Base-by-base conservation (phyloP, 1,140 invertebrate species). In the Pogonomyrmex barbatus region DNA sequence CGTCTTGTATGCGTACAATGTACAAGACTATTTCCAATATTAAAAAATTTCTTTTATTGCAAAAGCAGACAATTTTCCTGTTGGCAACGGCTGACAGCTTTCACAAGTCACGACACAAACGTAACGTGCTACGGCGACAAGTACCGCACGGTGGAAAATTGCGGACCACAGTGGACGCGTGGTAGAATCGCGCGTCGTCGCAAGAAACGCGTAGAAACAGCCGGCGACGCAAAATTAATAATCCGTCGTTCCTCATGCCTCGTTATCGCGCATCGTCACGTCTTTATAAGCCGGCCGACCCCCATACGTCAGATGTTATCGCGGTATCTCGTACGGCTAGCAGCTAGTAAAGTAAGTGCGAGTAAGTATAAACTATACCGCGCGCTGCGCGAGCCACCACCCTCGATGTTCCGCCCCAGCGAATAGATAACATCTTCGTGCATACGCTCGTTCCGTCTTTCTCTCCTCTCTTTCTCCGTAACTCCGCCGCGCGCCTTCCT, bases 401-500 rank as follows among this genome's bases (percentile, higher is more conserved):
- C 91, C 91, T 92, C 91, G 89, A 92, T 92, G 91, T 91, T 92
- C 91, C 91, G 91, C 91, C 91, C 91, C 89, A 91, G 87, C 82
- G 91, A 76, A 88, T 85, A 91, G 91, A 92, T 92, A 92, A 88
- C 91, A 92, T 92, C 91, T 88, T 89, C 88, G 83, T 89, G 86
- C 88, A 85, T 75, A 81, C 77, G 65, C 87, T 81, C 87, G 70
- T 54, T 67, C 50, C 58, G 52, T 86, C 70, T 85, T 42, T 50
- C 63, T 12, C 76, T 85, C 73, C 81, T 85, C 78, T 83, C 63
- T 76, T 56, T 67, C 58, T 65, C 58, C 12, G 17, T 50, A 52
- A 62, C 79, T 79, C 68, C 63, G 56, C 78, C 33, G 65, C 52
- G 60, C 52, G 65, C 68, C 75, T 88, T 87, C 83, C 88, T 82